phyloP scores from a whole-genome alignment of 2,888 invertebrate genomes.

The Aspidiotus destructor region DNA sequence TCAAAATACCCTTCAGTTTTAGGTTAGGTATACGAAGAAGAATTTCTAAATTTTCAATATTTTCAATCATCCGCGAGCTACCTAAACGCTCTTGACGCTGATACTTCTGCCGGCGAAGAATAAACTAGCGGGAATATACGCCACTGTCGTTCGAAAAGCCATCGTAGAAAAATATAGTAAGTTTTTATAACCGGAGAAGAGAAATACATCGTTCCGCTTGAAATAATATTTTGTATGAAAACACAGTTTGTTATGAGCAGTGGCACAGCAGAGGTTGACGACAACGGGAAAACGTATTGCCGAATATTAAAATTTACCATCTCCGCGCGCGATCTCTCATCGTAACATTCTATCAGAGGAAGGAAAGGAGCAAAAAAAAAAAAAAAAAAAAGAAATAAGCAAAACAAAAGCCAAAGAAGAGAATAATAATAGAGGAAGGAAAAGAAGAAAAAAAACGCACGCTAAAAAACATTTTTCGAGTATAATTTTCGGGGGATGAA shows the following conservation, averaged over 20 bases:
- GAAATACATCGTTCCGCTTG: background rate
- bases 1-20: too few relatives aligned
- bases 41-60: background rate
- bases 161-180: background rate
- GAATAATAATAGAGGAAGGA: background rate
- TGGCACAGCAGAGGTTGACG: background rate
- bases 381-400: background rate
- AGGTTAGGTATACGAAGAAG: too few relatives aligned
- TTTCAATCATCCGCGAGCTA: background rate
- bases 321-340: background rate
- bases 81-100: background rate
- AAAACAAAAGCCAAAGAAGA: background rate
- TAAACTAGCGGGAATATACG: too few relatives aligned
- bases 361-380: too few relatives aligned
- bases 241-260: background rate
- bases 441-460: background rate
- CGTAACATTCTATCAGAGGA: background rate
- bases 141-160: background rate
- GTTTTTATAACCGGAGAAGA: background rate
- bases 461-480: background rate
- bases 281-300: background rate
- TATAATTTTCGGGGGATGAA: background rate
- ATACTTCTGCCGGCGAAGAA: too few relatives aligned
- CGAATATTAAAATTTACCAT: background rate
- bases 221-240: conserved; percentile 4